Evolutionary conservation across 2,797 vertebrate species (phyloP).

Genomic region (Pelochelys cantorii): DNA sequence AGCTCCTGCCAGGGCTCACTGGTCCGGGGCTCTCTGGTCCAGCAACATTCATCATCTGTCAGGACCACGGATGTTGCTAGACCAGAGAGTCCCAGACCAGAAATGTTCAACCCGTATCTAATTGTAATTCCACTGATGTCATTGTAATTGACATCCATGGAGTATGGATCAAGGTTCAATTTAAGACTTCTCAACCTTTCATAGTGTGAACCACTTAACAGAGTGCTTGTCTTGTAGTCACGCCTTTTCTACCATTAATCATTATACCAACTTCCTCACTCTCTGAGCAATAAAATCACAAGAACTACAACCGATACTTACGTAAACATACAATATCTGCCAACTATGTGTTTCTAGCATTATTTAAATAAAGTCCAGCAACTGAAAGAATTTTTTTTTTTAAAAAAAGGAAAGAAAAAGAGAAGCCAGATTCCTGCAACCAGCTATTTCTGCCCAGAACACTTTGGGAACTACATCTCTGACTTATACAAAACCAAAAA

Average conservation of each 20-base stretch:
- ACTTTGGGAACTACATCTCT: neutral
- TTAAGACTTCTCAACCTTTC: neutral
- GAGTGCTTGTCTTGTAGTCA: neutral
- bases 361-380: constrained; percentile 68
- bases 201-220: neutral
- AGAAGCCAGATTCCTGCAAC: accelerated
- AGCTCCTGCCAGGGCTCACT: too few species aligned
- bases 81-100: too few species aligned
- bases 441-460: constrained; percentile 30
- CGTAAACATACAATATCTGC: constrained; percentile 27
- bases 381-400: neutral
- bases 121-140: neutral
- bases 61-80: too few species aligned
- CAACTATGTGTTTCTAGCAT: constrained; percentile 63
- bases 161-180: neutral
- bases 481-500: neutral
- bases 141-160: neutral
- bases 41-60: too few species aligned
- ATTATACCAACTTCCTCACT: neutral
- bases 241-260: neutral
- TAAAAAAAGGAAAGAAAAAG: neutral
- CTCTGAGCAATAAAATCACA: neutral
- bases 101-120: too few species aligned
- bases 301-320: constrained; percentile 1
- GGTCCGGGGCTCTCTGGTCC: too few species aligned